Evolutionary conservation across 1,140 invertebrate genomes (phyloP).

Genomic region (Samia ricini): DNA sequence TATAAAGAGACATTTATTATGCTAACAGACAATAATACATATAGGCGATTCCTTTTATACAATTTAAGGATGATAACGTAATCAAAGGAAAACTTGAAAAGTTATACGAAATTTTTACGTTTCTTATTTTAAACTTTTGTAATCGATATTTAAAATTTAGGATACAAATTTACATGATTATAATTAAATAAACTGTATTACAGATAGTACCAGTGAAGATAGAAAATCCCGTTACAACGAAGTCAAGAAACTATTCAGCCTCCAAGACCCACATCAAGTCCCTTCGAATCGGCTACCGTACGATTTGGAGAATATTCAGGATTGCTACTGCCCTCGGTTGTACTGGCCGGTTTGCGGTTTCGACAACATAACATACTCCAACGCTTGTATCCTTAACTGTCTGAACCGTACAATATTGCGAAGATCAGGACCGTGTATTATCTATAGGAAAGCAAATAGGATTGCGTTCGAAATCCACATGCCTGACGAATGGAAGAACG

Average conservation of each 20-base stretch:
- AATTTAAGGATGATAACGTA: too few species aligned
- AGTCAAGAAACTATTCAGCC: slow-evolving; percentile 19
- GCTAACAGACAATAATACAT: too few species aligned
- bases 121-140: too few species aligned
- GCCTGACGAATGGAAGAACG: not conserved
- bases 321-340: slow-evolving; percentile 41
- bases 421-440: slow-evolving; percentile 38
- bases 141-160: too few species aligned
- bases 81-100: too few species aligned
- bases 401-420: slow-evolving; percentile 16
- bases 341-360: slow-evolving; percentile 41
- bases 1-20: too few species aligned
- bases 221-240: slow-evolving; percentile 1
- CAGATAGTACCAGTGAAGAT: not conserved
- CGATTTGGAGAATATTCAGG: slow-evolving; percentile 29
- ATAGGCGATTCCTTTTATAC: too few species aligned
- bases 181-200: too few species aligned
- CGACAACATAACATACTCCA: slow-evolving; percentile 38
- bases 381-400: slow-evolving; percentile 40
- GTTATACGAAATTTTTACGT: too few species aligned
- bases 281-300: slow-evolving; percentile 14
- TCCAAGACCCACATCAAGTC: slow-evolving; percentile 28
- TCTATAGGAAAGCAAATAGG: slow-evolving; percentile 27
- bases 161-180: too few species aligned
- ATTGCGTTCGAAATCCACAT: not conserved